Conservation (phyloP, 30 jellyfish, hydroid and myxozoan genomes). For the Morbakka virulenta region DNA sequence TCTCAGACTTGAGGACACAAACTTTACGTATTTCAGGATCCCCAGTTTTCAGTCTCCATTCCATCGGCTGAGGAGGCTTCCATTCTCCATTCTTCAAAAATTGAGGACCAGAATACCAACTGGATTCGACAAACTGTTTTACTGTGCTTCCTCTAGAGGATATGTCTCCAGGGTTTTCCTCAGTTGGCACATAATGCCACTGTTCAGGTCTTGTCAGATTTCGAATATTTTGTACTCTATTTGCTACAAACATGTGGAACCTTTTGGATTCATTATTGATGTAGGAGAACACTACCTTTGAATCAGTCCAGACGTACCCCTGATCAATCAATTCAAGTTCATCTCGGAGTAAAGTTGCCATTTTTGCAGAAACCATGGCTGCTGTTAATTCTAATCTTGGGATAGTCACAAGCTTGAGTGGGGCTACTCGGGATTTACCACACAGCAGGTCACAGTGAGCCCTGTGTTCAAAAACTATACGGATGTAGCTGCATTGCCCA, state of each 20-base stretch:
- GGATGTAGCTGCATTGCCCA: constrained; percentile 14
- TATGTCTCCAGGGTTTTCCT: too few relatives aligned
- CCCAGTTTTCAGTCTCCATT: too few relatives aligned
- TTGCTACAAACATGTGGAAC: constrained; percentile 13
- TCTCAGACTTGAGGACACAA: too few relatives aligned
- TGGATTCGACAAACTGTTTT: too few relatives aligned
- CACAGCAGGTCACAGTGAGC: neutral
- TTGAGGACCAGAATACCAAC: too few relatives aligned
- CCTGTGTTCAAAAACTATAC: constrained; percentile 12
- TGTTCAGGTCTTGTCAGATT: too few relatives aligned
- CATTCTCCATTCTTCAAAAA: too few relatives aligned
- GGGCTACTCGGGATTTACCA: constrained; percentile 40
- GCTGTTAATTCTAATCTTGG: constrained; percentile 44
- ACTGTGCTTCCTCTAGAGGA: too few relatives aligned
- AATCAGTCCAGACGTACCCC: constrained; percentile 39
- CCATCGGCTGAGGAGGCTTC: too few relatives aligned
- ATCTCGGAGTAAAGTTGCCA: constrained; percentile 12
- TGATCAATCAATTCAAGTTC: neutral
- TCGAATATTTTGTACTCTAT: constrained; percentile 20
- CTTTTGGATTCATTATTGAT: constrained; percentile 24
- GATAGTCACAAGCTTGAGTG: constrained; percentile 21
- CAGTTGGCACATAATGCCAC: too few relatives aligned
- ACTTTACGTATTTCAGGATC: too few relatives aligned
- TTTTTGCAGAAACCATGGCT: constrained; percentile 21
- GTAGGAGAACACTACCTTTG: constrained; percentile 34